Base-by-base conservation (phyloP, 2,113 vertebrate species). In the Vimba vimba region DNA sequence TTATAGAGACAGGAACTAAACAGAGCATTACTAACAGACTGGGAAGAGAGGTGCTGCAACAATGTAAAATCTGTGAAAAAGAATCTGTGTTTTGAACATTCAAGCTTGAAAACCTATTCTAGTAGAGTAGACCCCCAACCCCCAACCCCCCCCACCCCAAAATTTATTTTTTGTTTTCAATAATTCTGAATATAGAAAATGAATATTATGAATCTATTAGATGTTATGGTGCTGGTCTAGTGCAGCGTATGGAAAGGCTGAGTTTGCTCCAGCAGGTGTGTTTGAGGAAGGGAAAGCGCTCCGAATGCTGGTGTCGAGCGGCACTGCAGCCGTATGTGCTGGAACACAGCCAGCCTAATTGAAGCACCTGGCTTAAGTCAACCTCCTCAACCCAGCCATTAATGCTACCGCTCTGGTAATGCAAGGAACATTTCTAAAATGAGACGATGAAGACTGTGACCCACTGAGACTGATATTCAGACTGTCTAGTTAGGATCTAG, bases 261-360 rank as follows among this genome's bases (percentile, higher is more conserved):
- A 73, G 80, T 74, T 52, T 85, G 55, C 77, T 86, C 68, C 85
- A 84, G 87, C 87, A 88, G 87, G 80, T 86, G 80, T 78, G 73
- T 73, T 27, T 76, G 79, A 68, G 71, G 39, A 77, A 76, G 75
- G 43, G 76, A 82, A 82, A 62, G 59, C n/a, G 52, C 77, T 81
- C 57, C 45, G 85, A 82, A 83, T 17, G 59, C 88, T 86, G 84
- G 59, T 75, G 84, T 80, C 76, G 33, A 80, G 74, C 73, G 45
- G 47, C 74, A 15, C 66, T 55, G 88, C 83, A 87, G 64, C 75
- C 81, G 43, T 83, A 89, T 92, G 85, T 85, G 86, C 88, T 83
- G 89, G 90, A 92, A 91, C 90, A 89, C 91, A 84, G 91, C 91
- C 91, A 89, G 86, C 90, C 91, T 93, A 93, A 93, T 92, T 92